These are phyloP conservation scores for Patiria pectinifera DNA, from an alignment of 53 echinoderm and acorn worm genomes.

Conservation along the genomic window DNA sequence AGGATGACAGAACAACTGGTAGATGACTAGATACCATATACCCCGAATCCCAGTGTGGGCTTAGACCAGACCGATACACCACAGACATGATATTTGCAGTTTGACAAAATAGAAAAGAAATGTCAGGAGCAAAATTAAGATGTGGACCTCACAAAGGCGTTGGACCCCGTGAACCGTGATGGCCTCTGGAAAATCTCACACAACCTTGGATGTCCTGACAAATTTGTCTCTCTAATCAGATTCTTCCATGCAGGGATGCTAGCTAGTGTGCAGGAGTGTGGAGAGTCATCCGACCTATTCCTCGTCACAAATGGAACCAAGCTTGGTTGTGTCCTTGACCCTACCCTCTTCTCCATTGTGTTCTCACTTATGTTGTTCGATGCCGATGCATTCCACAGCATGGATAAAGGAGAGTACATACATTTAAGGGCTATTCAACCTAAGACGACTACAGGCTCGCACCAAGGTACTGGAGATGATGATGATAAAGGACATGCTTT, in stretches of 20 bases:
- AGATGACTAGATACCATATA: neutral
- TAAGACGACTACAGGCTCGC: neutral
- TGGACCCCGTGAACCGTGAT: neutral
- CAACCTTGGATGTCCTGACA: neutral
- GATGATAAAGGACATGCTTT: no score
- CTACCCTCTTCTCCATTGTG: conserved; percentile 4
- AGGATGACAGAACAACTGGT: conserved; percentile 31
- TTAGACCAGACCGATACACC: neutral
- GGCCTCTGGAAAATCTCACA: neutral
- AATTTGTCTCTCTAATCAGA: neutral
- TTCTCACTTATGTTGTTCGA: neutral
- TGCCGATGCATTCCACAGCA: neutral
- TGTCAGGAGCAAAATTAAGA: neutral
- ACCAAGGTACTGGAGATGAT: neutral
- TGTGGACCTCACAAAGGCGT: neutral
- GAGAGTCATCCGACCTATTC: neutral
- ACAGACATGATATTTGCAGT: neutral
- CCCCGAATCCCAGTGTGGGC: neutral
- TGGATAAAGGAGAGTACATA: neutral
- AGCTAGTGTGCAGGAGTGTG: conserved; percentile 3
- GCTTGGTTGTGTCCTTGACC: conserved; percentile 38
- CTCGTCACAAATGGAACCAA: conserved; percentile 19
- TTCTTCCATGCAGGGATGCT: conserved; percentile 9
- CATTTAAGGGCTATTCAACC: neutral
- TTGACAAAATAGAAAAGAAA: neutral